A percentile compares a stretch with the other conserved stretches of the same genome.
phyloP scores from a whole-genome alignment of 2,113 vertebrate species.

The Peromyscus leucopus region DNA sequence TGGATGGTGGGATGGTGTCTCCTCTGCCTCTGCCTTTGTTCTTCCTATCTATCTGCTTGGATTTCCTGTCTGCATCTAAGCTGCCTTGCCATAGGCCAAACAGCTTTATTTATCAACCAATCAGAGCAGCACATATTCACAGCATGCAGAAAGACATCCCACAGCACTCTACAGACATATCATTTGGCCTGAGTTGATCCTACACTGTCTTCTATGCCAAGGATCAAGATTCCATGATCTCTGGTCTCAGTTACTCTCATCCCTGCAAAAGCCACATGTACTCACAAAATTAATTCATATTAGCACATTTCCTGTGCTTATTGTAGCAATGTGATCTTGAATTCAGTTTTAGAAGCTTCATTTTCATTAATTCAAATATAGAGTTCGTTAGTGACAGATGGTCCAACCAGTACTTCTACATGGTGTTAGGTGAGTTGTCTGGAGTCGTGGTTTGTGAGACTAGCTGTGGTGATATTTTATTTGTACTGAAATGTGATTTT shows the following conservation, averaged over 20 bases:
- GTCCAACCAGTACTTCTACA: background rate
- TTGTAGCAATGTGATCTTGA: background rate
- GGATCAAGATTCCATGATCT: background rate
- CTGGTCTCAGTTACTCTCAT: background rate
- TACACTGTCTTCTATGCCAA: background rate
- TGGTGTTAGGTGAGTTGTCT: background rate
- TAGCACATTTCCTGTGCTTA: background rate
- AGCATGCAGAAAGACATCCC: too few species aligned
- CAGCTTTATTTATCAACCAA: too few species aligned
- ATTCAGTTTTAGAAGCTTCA: background rate
- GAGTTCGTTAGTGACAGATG: background rate
- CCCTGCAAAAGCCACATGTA: background rate
- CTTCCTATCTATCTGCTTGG: too few species aligned
- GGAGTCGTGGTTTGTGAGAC: background rate
- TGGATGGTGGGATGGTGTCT: too few species aligned
- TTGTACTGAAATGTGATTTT: too few species aligned
- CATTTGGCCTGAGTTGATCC: background rate
- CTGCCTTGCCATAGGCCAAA: too few species aligned
- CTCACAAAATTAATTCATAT: background rate
- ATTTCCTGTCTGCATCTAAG: too few species aligned
- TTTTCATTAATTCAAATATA: background rate
- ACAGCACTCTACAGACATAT: background rate
- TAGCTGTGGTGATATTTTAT: too few species aligned
- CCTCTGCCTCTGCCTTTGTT: too few species aligned
- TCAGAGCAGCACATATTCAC: too few species aligned